A percentile compares a stretch with the other conserved stretches of the same genome.
These are phyloP conservation scores for Thunnus albacares DNA, from an alignment of 2,797 vertebrate species.

Conservation along the genomic window DNA sequence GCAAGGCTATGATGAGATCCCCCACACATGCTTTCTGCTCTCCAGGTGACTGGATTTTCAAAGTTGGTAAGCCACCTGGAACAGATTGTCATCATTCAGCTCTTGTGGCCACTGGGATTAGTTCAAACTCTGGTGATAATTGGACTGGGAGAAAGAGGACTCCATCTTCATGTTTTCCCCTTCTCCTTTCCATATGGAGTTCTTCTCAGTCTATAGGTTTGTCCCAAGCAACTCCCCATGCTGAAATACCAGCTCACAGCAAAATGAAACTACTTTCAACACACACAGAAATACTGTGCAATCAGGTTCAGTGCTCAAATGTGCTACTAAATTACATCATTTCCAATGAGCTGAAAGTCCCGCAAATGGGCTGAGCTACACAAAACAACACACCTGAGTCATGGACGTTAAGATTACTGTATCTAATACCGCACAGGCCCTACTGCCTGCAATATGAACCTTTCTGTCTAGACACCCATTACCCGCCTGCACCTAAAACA, in stretches of 20 bases:
- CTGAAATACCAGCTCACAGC: conserved; percentile 3
- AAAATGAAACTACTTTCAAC: background rate
- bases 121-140: conserved; percentile 61
- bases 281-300: conserved; percentile 19
- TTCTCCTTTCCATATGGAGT: conserved; percentile 22
- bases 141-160: conserved; percentile 45
- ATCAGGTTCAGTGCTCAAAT: conserved; percentile 8
- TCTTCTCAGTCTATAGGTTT: background rate
- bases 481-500: conserved; percentile 79
- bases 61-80: conserved; percentile 27
- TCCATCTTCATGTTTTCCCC: conserved; percentile 31
- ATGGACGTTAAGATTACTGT: conserved; percentile 59
- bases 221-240: background rate
- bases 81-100: conserved; percentile 27
- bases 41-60: conserved; percentile 49
- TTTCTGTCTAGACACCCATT: conserved; percentile 81
- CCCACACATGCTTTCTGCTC: conserved; percentile 39
- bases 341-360: conserved; percentile 15
- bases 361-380: conserved; percentile 16
- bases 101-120: conserved; percentile 40
- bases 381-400: conserved; percentile 61
- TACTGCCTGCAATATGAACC: conserved; percentile 69
- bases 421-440: conserved; percentile 47
- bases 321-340: conserved; percentile 32
- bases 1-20: conserved; percentile 43